phyloP scores from a whole-genome alignment of 1,140 invertebrate genomes.

The Sinonovacula constricta region DNA sequence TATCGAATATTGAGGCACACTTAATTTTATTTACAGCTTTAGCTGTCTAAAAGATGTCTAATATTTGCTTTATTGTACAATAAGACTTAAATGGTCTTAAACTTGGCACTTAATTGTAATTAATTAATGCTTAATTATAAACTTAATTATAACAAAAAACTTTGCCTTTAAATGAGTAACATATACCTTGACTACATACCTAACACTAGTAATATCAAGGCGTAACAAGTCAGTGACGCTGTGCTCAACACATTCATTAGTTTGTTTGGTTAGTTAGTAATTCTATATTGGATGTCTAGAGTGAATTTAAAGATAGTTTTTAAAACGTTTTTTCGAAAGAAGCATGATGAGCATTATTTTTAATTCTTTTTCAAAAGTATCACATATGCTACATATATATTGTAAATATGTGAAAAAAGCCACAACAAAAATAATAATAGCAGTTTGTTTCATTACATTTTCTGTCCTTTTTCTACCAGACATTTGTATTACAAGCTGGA shows the following conservation, averaged over 20 bases:
- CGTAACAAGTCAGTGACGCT: no score
- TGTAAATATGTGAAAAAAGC: neutral
- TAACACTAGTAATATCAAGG: no score
- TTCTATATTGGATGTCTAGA: no score
- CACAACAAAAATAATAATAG: neutral
- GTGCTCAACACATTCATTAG: no score
- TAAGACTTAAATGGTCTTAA: neutral
- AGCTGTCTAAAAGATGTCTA: neutral
- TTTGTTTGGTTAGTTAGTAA: no score
- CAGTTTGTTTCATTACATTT: neutral
- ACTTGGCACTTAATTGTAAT: no score
- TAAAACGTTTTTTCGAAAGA: neutral
- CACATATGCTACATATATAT: neutral
- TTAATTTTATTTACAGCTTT: neutral
- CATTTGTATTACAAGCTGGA: slow-evolving; percentile 77
- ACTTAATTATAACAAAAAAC: no score
- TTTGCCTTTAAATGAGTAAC: no score
- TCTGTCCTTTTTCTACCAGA: slow-evolving; percentile 76
- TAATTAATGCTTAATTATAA: no score
- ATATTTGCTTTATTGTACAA: neutral
- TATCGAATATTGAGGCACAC: neutral
- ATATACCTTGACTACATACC: no score
- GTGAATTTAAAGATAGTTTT: neutral
- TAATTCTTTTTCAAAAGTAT: neutral
- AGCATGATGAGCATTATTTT: neutral